Conservation (phyloP, 2,113 vertebrate species). For the Nothobranchius furzeri region DNA sequence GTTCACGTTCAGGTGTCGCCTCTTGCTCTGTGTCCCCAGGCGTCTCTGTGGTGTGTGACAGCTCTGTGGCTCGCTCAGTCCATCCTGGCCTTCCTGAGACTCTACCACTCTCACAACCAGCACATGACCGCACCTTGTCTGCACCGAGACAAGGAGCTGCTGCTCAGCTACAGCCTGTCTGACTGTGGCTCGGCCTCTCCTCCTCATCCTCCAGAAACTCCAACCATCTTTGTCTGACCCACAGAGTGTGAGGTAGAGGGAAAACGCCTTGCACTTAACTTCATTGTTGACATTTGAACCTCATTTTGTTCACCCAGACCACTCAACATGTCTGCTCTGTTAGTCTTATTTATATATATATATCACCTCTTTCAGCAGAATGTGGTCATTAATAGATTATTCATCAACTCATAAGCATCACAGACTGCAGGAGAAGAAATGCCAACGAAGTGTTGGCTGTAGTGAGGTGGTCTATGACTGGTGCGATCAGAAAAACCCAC, state of each 20-base stretch:
- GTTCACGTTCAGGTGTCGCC: neutral
- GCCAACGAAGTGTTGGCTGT: constrained; percentile 19
- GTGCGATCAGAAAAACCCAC: neutral
- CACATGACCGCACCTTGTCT: constrained; percentile 75
- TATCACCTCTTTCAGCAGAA: neutral
- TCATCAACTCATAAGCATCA: neutral
- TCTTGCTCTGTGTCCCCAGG: constrained; percentile 50
- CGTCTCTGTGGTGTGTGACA: constrained; percentile 77
- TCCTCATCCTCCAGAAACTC: constrained; percentile 50
- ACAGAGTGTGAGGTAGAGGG: constrained; percentile 1
- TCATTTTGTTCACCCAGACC: neutral
- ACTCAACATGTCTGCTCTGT: neutral
- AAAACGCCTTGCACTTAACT: neutral
- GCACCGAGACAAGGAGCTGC: constrained; percentile 78
- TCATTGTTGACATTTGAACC: neutral
- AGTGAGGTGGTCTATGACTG: neutral
- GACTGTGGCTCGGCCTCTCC: constrained; percentile 56
- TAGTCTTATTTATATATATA: neutral
- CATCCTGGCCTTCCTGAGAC: constrained; percentile 80
- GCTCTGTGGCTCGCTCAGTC: constrained; percentile 78
- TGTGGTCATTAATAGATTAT: neutral
- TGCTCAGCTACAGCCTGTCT: constrained; percentile 61
- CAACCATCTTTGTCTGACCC: constrained; percentile 65
- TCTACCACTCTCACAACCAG: constrained; percentile 82
- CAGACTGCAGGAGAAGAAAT: constrained; percentile 1